Evolutionary conservation across 1,140 invertebrate genomes (phyloP).

Genomic region (Neotoxoptera formosana): DNA sequence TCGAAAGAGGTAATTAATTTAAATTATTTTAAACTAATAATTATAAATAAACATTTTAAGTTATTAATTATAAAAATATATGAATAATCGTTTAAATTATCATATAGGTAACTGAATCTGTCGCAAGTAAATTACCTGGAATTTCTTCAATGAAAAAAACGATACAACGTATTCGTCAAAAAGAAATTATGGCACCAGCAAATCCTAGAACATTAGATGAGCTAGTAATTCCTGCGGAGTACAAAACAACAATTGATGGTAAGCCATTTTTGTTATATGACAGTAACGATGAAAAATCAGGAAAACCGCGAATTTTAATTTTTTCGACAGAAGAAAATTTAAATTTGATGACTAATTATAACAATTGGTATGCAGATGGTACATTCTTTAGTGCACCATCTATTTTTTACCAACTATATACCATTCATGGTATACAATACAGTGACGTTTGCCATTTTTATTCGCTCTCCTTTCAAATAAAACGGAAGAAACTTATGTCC

Average conservation of each 20-base stretch:
- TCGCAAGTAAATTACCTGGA: background rate
- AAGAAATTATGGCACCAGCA: too few species aligned
- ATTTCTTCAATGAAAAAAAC: too few species aligned
- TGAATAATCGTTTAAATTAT: background rate
- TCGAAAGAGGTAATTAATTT: background rate
- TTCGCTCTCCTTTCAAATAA: background rate
- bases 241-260: background rate
- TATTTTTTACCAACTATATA: background rate
- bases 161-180: too few species aligned
- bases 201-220: too few species aligned
- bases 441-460: background rate
- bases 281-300: background rate
- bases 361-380: background rate
- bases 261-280: background rate
- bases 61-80: background rate
- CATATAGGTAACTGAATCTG: background rate
- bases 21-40: conserved; percentile 7
- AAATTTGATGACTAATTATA: background rate
- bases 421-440: background rate
- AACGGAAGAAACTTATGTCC: background rate
- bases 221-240: too few species aligned
- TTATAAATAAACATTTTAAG: background rate
- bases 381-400: background rate
- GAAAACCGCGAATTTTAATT: background rate
- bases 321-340: background rate